Conservation (phyloP, 2,888 invertebrate species). For the Cryptophagus acutangulus region DNA sequence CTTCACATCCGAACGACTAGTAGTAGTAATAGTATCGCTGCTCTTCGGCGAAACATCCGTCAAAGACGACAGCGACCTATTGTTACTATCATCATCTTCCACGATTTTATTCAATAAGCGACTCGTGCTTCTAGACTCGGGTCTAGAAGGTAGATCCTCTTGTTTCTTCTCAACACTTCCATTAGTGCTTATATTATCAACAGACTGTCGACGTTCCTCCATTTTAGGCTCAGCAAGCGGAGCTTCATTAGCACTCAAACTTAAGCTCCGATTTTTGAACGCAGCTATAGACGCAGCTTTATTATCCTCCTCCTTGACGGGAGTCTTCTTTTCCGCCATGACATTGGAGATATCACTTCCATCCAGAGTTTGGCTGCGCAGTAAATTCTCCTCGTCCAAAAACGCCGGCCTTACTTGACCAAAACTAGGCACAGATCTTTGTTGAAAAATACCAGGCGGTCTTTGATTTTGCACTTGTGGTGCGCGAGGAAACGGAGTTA, state of each 20-base stretch:
- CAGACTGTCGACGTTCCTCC: slow-evolving; percentile 44
- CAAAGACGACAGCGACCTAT: slow-evolving; percentile 22
- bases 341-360: slow-evolving; percentile 1
- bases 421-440: slow-evolving; percentile 34
- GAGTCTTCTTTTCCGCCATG: not conserved
- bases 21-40: slow-evolving; percentile 17
- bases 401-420: slow-evolving; percentile 24
- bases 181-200: too few relatives aligned
- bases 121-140: slow-evolving; percentile 37
- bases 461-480: slow-evolving; percentile 31
- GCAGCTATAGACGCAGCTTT: slow-evolving; percentile 40
- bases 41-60: slow-evolving; percentile 36
- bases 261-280: slow-evolving; percentile 54
- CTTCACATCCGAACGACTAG: not conserved
- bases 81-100: slow-evolving; percentile 29
- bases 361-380: slow-evolving; percentile 13
- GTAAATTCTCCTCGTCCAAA: slow-evolving; percentile 23
- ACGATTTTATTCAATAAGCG: slow-evolving; percentile 38
- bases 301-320: not conserved
- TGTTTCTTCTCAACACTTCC: slow-evolving; percentile 27
- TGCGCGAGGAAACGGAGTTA: slow-evolving; percentile 52
- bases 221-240: slow-evolving; percentile 42
- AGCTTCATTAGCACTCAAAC: slow-evolving; percentile 22
- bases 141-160: slow-evolving; percentile 33
- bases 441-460: slow-evolving; percentile 34